Conservation (phyloP, 2,888 invertebrate species). For the Brachyopa scutellaris region DNA sequence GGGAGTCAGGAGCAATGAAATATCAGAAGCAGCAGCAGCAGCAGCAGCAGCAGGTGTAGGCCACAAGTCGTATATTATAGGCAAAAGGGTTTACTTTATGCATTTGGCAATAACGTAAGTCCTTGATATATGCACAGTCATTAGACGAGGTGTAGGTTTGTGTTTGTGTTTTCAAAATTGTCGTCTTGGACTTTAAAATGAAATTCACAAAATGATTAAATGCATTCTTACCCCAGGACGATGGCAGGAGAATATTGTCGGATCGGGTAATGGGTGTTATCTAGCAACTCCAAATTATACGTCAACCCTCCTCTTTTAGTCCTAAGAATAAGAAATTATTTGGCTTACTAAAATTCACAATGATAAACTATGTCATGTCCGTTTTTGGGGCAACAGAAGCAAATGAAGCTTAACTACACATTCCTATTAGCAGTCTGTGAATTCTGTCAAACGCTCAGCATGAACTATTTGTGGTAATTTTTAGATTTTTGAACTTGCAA, state of each 20-base stretch:
- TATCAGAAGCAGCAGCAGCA: constrained; percentile 41
- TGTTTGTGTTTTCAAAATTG: constrained; percentile 39
- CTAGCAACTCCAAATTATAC: constrained; percentile 4
- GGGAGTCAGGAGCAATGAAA: constrained; percentile 3
- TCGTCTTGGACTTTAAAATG: constrained; percentile 53
- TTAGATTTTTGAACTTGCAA: neutral
- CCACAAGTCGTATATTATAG: constrained; percentile 43
- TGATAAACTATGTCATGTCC: neutral
- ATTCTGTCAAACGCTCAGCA: neutral
- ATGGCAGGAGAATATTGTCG: constrained; percentile 5
- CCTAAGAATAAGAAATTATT: constrained; percentile 11
- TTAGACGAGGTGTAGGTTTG: constrained; percentile 30
- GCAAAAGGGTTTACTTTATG: constrained; percentile 53
- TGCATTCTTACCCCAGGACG: constrained; percentile 21
- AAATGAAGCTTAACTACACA: neutral
- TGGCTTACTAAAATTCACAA: neutral
- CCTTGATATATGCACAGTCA: constrained; percentile 50
- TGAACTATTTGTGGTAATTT: constrained; percentile 3
- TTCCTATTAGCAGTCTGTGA: neutral
- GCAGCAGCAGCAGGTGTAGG: constrained; percentile 53
- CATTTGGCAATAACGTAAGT: constrained; percentile 58
- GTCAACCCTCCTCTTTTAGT: neutral
- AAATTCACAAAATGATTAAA: constrained; percentile 53
- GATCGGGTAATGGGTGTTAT: constrained; percentile 4
- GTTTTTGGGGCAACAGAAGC: neutral